A percentile compares a stretch with the other conserved stretches of the same genome.
phyloP scores from a whole-genome alignment of 2,797 vertebrate species.

The Hoplostethus atlanticus region DNA sequence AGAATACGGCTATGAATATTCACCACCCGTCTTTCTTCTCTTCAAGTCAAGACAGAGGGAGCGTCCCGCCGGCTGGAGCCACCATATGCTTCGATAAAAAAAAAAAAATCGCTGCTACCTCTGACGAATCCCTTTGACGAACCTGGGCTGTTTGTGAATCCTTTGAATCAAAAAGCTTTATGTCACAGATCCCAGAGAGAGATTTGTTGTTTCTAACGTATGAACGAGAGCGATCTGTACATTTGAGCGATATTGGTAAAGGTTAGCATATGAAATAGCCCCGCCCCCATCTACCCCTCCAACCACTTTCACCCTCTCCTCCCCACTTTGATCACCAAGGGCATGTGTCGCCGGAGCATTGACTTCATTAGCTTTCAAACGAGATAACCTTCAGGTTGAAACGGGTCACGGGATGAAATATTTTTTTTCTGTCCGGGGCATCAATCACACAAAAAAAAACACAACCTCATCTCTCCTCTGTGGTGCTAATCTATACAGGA shows the following conservation, averaged over 20 bases:
- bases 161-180: not conserved
- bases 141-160: constrained; percentile 18
- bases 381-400: constrained; percentile 54
- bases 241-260: constrained; percentile 2
- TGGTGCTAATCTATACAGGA: constrained; percentile 7
- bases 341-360: constrained; percentile 12
- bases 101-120: constrained; percentile 62
- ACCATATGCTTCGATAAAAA: constrained; percentile 68
- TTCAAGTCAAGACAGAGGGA: constrained; percentile 52
- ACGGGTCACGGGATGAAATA: constrained; percentile 28
- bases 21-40: constrained; percentile 56
- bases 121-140: constrained; percentile 18
- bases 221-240: not conserved
- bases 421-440: constrained; percentile 10
- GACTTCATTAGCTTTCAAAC: constrained; percentile 53
- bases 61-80: constrained; percentile 70
- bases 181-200: constrained; percentile 6
- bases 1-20: constrained; percentile 83
- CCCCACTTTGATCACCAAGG: constrained; percentile 24
- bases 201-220: not conserved
- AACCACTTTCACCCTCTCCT: constrained; percentile 3
- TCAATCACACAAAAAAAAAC: constrained; percentile 9
- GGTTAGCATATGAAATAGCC: not conserved
- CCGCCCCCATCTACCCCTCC: not conserved
- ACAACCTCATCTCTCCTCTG: not conserved